Percentiles rank a stretch among this genome's conserved stretches.
Conservation (phyloP, 2,113 vertebrate genomes). For the Nycticebus coucang region DNA sequence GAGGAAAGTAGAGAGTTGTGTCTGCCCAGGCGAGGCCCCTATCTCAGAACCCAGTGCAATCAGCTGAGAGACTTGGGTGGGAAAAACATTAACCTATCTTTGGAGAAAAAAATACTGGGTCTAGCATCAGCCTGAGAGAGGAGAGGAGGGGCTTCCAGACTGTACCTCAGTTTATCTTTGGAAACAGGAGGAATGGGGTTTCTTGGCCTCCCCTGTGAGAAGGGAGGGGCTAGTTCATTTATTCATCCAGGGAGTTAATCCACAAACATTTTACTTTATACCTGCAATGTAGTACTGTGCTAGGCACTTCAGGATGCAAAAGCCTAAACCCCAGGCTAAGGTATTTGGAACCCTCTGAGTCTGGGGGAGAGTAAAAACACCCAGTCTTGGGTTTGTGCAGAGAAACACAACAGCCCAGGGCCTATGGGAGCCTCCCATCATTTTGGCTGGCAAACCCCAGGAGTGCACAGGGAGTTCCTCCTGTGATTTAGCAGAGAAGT, state of each 20-base stretch:
- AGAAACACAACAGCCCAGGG: neutral
- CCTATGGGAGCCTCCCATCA: neutral
- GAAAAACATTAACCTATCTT: neutral
- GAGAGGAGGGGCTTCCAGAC: neutral
- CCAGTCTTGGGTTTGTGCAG: neutral
- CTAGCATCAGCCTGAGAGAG: neutral
- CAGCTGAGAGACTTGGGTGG: conserved; percentile 15
- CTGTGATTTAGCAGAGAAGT: neutral
- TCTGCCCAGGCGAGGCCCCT: neutral
- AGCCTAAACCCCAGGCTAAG: neutral
- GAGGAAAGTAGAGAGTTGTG: neutral
- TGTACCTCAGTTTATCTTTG: neutral
- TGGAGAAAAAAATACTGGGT: neutral
- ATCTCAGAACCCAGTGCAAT: neutral
- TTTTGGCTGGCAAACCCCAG: neutral
- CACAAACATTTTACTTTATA: neutral
- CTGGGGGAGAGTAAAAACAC: no score
- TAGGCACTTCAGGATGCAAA: neutral
- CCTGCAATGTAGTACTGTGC: neutral
- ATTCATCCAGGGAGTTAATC: neutral
- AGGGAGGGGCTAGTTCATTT: neutral
- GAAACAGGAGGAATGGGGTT: neutral
- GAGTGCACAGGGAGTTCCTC: conserved; percentile 6
- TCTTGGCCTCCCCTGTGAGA: neutral
- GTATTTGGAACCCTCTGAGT: neutral